Conservation (phyloP, 23 tunicate species). For the Aplidium turbinatum region DNA sequence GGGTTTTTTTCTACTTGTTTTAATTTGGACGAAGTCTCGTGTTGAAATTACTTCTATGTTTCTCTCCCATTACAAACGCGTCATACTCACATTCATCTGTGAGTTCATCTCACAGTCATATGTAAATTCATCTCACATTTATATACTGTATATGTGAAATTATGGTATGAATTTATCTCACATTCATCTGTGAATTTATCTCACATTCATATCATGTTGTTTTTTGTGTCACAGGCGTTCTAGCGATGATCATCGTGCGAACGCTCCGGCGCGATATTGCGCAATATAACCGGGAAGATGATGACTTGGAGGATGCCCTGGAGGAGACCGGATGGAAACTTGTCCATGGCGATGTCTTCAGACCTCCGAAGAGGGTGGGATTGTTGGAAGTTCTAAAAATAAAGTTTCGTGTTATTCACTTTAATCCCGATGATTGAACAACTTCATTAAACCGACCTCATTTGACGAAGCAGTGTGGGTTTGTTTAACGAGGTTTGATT, state of each 20-base stretch:
- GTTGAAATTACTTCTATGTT: not conserved
- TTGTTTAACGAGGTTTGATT: too few relatives aligned
- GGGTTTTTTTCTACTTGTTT: too few relatives aligned
- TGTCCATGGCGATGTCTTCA: constrained; percentile 99
- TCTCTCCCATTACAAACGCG: not conserved
- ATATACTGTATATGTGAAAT: too few relatives aligned
- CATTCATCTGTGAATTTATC: too few relatives aligned
- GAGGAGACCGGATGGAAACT: constrained; percentile 99
- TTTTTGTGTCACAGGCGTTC: constrained; percentile 85
- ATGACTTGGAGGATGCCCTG: constrained; percentile 96
- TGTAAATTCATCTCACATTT: not conserved
- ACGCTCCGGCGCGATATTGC: constrained; percentile 98
- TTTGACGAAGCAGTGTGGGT: too few relatives aligned
- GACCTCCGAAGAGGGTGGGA: constrained; percentile 89
- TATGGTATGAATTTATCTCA: too few relatives aligned
- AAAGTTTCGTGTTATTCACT: too few relatives aligned
- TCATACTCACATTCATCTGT: not conserved
- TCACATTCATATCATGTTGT: too few relatives aligned
- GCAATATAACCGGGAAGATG: constrained; percentile 92
- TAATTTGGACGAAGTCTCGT: too few relatives aligned
- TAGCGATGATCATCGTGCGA: constrained; percentile 97
- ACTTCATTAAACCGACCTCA: too few relatives aligned
- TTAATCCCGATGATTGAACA: too few relatives aligned
- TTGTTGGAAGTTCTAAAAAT: not conserved
- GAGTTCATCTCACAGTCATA: too few relatives aligned